A percentile compares a stretch with the other conserved stretches of the same genome.
Conservation (phyloP, 2,797 vertebrate genomes). For the Strix occidentalis region DNA sequence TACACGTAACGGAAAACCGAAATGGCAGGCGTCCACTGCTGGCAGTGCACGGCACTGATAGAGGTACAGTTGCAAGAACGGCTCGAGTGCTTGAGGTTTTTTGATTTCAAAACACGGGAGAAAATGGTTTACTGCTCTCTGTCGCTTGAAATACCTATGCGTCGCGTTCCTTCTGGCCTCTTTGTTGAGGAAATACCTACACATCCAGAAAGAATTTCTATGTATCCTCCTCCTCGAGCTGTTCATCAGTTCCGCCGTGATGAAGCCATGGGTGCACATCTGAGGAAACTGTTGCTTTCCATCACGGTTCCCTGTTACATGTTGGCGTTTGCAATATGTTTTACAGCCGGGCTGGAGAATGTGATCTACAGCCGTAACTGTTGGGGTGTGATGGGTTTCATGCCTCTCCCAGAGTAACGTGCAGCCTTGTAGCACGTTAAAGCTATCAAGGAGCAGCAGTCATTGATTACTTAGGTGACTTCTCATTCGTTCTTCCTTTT, state of each 20-base stretch:
- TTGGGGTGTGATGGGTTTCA: not conserved
- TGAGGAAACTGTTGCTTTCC: not conserved
- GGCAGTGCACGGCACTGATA: not conserved
- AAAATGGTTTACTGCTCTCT: not conserved
- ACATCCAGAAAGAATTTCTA: not conserved
- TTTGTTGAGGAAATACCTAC: not conserved
- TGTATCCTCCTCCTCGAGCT: not conserved
- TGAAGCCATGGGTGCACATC: not conserved
- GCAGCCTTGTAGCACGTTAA: not conserved
- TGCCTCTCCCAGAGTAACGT: not conserved
- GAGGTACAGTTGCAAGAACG: not conserved
- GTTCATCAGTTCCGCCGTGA: not conserved
- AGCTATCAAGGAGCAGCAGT: not conserved
- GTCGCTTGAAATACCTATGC: not conserved
- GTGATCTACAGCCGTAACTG: fast-evolving
- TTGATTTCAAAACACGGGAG: fast-evolving
- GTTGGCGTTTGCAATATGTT: not conserved
- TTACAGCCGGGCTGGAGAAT: not conserved
- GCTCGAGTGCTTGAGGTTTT: not conserved
- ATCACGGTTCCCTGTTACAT: fast-evolving
- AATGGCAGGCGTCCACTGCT: not conserved
- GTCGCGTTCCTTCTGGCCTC: not conserved
- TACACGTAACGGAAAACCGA: not conserved
- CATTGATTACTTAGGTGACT: not conserved
- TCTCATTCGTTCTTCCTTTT: not conserved